Percentiles rank a stretch among this genome's conserved stretches.
Evolutionary conservation across 2,113 vertebrate species (phyloP).

Genomic region (Pelecanoides urinatrix): DNA sequence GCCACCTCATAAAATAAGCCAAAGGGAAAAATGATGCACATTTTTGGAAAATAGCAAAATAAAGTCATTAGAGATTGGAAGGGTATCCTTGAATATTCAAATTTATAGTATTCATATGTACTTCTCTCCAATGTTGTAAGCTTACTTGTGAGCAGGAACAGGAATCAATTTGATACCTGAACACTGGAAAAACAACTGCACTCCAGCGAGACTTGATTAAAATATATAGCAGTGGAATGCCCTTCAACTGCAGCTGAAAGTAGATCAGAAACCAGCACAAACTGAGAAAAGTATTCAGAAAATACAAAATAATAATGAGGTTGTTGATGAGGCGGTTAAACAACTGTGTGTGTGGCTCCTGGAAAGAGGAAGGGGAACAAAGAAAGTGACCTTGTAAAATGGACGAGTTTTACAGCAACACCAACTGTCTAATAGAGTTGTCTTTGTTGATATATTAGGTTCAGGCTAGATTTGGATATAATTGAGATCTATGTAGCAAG

Average conservation of each 20-base stretch:
- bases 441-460: not conserved
- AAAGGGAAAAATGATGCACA: not conserved
- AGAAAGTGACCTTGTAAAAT: not conserved
- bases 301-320: not conserved
- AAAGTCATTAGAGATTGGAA: not conserved
- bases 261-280: not conserved
- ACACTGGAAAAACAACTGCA: not conserved
- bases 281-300: not conserved
- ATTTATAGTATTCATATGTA: not conserved
- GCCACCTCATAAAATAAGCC: not conserved
- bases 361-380: not conserved
- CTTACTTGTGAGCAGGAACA: not conserved
- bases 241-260: not conserved
- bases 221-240: not conserved
- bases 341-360: fast-evolving
- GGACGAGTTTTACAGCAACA: not conserved
- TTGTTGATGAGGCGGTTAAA: not conserved
- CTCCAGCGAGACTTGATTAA: not conserved
- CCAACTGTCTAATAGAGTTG: not conserved
- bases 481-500: not conserved
- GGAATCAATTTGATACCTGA: not conserved
- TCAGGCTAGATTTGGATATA: not conserved
- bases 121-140: not conserved
- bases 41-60: not conserved
- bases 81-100: not conserved